Evolutionary conservation across 1,140 invertebrate genomes (phyloP).

Genomic region (Saccostrea cuccullata): DNA sequence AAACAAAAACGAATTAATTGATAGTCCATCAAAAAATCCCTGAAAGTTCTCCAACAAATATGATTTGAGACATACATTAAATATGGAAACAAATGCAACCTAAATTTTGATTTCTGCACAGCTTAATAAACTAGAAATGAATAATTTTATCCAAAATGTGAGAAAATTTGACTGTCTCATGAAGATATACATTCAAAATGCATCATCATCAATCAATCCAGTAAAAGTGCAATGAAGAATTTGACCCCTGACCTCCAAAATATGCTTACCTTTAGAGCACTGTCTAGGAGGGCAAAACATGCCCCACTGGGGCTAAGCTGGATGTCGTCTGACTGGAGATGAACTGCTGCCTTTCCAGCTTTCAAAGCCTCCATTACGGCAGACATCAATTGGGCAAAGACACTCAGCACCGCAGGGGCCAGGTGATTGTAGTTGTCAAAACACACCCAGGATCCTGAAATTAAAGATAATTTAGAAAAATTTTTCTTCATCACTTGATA

Average conservation of each 20-base stretch:
- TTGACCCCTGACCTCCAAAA: neutral
- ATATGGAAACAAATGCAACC: too few species aligned
- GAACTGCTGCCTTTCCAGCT: constrained; percentile 67
- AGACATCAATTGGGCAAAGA: constrained; percentile 73
- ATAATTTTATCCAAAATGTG: too few species aligned
- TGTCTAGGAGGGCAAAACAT: constrained; percentile 66
- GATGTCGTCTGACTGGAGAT: constrained; percentile 72
- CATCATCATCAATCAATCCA: too few species aligned
- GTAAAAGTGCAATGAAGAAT: neutral
- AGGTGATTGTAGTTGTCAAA: constrained; percentile 74
- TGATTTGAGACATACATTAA: too few species aligned
- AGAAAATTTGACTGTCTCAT: too few species aligned
- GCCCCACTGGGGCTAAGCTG: constrained; percentile 68
- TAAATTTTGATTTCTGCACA: too few species aligned
- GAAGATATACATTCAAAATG: too few species aligned
- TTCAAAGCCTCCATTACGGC: constrained; percentile 71
- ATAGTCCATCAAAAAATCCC: neutral
- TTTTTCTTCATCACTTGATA: neutral
- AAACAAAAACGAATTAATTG: neutral
- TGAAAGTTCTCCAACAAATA: too few species aligned
- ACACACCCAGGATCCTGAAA: constrained; percentile 75
- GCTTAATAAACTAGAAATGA: too few species aligned
- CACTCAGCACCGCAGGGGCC: constrained; percentile 68
- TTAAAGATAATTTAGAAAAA: neutral
- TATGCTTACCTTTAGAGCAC: constrained; percentile 52